Evolutionary conservation across 2,888 invertebrate genomes (phyloP).

Genomic region (Stenichneumon culpator): DNA sequence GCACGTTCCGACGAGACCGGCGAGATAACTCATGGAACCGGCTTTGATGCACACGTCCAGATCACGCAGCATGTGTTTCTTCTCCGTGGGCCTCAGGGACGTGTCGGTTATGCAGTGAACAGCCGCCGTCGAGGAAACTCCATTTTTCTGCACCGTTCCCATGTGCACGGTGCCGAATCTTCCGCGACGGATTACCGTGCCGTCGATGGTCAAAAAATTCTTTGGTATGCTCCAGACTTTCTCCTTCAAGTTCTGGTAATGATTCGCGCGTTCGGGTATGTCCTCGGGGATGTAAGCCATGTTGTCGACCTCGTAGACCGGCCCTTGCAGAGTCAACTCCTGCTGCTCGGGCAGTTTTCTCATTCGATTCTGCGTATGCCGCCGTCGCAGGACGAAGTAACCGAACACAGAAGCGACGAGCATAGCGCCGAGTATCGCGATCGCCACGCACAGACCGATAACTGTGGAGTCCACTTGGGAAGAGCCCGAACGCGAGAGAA

Average conservation of each 20-base stretch:
- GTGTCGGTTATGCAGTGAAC: conserved; percentile 90
- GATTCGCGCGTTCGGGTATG: conserved; percentile 88
- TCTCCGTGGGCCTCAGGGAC: conserved; percentile 86
- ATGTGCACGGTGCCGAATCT: conserved; percentile 92
- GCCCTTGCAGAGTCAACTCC: conserved; percentile 92
- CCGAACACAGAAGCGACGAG: conserved; percentile 88
- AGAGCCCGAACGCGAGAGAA: not conserved
- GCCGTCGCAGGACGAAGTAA: conserved; percentile 87
- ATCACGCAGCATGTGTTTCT: conserved; percentile 89
- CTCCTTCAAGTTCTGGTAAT: conserved; percentile 91
- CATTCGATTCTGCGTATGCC: conserved; percentile 84
- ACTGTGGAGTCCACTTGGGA: conserved; percentile 74
- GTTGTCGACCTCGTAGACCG: conserved; percentile 93
- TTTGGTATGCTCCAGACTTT: conserved; percentile 91
- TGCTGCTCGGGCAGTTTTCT: conserved; percentile 88
- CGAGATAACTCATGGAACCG: conserved; percentile 90
- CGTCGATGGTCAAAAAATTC: conserved; percentile 90
- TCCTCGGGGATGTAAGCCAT: conserved; percentile 92
- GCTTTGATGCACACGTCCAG: conserved; percentile 90
- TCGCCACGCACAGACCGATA: conserved; percentile 88
- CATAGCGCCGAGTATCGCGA: conserved; percentile 89
- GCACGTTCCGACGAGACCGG: conserved; percentile 92
- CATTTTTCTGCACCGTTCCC: conserved; percentile 89
- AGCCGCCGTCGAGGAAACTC: conserved; percentile 86
- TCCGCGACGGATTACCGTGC: conserved; percentile 90